Evolutionary conservation across 2,113 vertebrate genomes (phyloP).

Genomic region (Stomatorhinus ivindoensis): DNA sequence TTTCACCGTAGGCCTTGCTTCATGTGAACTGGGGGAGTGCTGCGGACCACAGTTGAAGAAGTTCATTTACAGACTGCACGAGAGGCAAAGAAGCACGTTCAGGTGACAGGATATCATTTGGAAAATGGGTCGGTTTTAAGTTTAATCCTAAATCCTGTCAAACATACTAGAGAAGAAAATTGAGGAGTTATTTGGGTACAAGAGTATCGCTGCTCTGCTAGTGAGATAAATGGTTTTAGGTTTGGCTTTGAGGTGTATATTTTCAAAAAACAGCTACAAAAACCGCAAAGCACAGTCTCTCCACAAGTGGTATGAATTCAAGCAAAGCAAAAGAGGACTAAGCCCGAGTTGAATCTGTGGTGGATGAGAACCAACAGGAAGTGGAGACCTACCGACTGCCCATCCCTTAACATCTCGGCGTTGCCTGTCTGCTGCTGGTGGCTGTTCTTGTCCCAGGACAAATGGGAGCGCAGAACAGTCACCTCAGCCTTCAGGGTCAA

Average conservation of each 20-base stretch:
- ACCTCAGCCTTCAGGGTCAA: conserved; percentile 74
- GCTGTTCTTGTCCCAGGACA: conserved; percentile 12
- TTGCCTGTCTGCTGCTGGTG: conserved; percentile 44
- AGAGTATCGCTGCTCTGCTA: background rate
- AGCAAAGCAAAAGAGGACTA: background rate
- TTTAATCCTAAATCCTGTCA: background rate
- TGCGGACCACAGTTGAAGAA: background rate
- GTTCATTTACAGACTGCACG: background rate
- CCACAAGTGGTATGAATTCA: background rate
- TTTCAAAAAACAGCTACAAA: background rate
- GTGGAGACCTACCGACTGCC: conserved; percentile 34
- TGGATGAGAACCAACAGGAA: background rate
- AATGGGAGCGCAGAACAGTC: conserved; percentile 60
- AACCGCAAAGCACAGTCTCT: background rate
- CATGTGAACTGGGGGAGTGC: background rate
- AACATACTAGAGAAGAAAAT: background rate
- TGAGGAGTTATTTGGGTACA: background rate
- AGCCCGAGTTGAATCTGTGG: background rate
- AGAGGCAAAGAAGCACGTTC: background rate
- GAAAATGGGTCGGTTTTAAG: background rate
- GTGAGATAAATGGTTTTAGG: background rate
- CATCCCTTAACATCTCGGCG: background rate
- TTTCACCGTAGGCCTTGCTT: background rate
- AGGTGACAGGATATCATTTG: background rate
- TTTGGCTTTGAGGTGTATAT: background rate